Percentiles rank a stretch among this genome's conserved stretches.
phyloP scores from a whole-genome alignment of 2,797 vertebrate genomes.

The Sebastes alutus region DNA sequence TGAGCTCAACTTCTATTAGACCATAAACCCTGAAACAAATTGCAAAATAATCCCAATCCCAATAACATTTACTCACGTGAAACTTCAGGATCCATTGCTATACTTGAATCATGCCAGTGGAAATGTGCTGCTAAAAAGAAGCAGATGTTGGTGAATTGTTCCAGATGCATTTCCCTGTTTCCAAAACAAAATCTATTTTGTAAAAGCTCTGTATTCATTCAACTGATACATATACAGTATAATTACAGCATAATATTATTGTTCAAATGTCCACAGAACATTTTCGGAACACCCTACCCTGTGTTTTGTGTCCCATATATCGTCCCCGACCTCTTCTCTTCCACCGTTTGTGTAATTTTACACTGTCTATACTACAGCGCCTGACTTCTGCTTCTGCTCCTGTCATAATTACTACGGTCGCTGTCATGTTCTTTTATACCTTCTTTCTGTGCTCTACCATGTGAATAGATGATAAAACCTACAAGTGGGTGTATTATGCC shows the following conservation, averaged over 20 bases:
- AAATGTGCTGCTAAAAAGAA: conserved; percentile 44
- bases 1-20: background rate
- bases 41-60: background rate
- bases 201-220: background rate
- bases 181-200: conserved; percentile 6
- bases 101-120: conserved; percentile 46
- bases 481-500: no score
- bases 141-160: conserved; percentile 19
- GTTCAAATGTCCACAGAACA: background rate
- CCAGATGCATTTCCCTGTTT: conserved; percentile 2
- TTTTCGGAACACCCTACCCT: background rate
- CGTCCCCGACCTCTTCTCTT: no score
- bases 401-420: no score
- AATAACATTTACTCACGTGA: conserved; percentile 67
- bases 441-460: rapidly evolving
- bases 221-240: background rate
- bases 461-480: no score
- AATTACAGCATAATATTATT: background rate
- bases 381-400: no score
- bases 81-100: conserved; percentile 68
- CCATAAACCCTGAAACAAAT: background rate
- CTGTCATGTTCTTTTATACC: no score
- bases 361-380: no score
- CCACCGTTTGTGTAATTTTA: no score
- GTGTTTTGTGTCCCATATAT: no score